Percentiles rank a stretch among this genome's conserved stretches.
phyloP scores from a whole-genome alignment of 2,113 vertebrate species.

The Chaetodon auriga region DNA sequence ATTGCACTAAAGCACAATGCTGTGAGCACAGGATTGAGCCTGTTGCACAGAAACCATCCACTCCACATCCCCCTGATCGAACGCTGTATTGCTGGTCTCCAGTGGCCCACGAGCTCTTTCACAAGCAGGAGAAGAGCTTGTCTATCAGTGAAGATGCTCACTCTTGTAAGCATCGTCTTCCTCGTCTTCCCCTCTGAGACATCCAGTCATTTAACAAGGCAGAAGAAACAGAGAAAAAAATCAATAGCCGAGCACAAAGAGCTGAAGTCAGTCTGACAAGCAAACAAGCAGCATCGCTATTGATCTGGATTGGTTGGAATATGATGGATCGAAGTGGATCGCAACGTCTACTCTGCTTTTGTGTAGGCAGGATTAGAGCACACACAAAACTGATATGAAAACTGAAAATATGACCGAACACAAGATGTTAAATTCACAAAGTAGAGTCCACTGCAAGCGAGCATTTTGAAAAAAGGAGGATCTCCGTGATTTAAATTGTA shows the following conservation, averaged over 20 bases:
- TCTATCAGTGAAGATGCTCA: not conserved
- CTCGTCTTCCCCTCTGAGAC: not conserved
- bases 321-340: conserved; percentile 9
- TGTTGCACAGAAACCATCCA: not conserved
- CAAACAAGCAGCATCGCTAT: conserved; percentile 24
- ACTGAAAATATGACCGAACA: not conserved
- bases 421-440: not conserved
- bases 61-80: not conserved
- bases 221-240: conserved; percentile 27
- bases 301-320: conserved; percentile 11
- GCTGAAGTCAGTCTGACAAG: conserved; percentile 21
- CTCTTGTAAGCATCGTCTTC: not conserved
- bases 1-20: not conserved
- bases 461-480: not conserved
- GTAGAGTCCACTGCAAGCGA: not conserved
- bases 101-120: not conserved
- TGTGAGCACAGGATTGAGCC: not conserved
- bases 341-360: not conserved
- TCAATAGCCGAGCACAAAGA: conserved; percentile 19
- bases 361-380: not conserved
- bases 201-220: conserved; percentile 17
- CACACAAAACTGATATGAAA: not conserved
- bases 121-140: not conserved
- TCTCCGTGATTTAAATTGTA: not conserved
- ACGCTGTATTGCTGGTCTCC: not conserved